phyloP scores from a whole-genome alignment of 1,140 invertebrate genomes.

The Diorhabda carinulata region DNA sequence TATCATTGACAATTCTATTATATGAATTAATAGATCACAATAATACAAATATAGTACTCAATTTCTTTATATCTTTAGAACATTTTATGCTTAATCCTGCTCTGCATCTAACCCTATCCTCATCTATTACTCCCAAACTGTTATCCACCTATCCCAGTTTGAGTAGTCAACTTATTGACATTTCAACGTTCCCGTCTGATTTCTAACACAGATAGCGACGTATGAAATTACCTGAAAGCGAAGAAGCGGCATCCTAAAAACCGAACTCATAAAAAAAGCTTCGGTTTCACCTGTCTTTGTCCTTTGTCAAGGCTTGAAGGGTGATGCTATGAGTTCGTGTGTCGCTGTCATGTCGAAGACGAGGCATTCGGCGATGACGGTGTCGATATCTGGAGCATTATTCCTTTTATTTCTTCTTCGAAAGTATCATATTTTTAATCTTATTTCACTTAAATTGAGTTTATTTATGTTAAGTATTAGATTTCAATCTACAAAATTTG shows the following conservation, averaged over 20 bases:
- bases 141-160: slow-evolving; percentile 25
- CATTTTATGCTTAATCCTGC: not conserved
- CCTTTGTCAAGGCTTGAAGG: slow-evolving; percentile 33
- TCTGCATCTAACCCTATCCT: slow-evolving; percentile 12
- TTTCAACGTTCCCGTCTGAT: slow-evolving; percentile 37
- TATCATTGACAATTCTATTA: too few species aligned
- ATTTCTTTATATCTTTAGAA: too few species aligned
- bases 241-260: slow-evolving; percentile 25
- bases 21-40: too few species aligned
- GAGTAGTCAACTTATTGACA: slow-evolving; percentile 39
- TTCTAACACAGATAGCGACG: slow-evolving; percentile 39
- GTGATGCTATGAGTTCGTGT: slow-evolving; percentile 20
- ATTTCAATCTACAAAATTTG: too few species aligned
- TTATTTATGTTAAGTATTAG: too few species aligned
- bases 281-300: slow-evolving; percentile 40
- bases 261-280: slow-evolving; percentile 32
- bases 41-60: too few species aligned
- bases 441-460: too few species aligned
- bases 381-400: slow-evolving; percentile 25
- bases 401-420: not conserved
- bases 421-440: not conserved
- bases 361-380: slow-evolving; percentile 13
- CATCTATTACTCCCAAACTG: slow-evolving; percentile 4
- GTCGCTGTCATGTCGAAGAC: not conserved
- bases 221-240: slow-evolving; percentile 38